Base-by-base conservation (phyloP, 1,140 invertebrate genomes). In the Lepidurus arcticus region DNA sequence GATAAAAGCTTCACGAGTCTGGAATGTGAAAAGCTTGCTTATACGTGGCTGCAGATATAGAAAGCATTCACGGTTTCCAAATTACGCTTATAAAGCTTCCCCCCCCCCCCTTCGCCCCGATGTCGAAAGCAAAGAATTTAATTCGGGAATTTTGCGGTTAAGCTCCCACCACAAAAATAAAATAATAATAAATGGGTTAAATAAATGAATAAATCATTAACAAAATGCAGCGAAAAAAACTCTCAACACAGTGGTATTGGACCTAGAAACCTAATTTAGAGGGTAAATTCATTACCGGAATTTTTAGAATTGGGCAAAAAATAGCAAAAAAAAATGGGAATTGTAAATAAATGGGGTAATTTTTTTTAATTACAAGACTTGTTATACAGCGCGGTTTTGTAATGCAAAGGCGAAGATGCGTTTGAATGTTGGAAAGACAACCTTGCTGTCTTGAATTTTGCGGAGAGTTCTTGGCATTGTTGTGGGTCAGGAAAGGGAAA, bases 1-100 rank as follows among this genome's bases (percentile, higher is more conserved):
- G 53, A 65, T 65, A 65, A 65, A 65, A 65, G 53, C 53, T 21
- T 65, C 53, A 16, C 53, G 53, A 65, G 53, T 65, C 53, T 65
- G 53, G 53, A 65, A 65, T 65, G 53, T 65, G 13, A 21, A 65
- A 65, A 65, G 53, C 21, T 65, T 65, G 53, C 53, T 65, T 65
- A 13, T 65, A 65, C 53, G 16, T 65, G 53, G 13, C 53, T 65
- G n/a, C 16, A 65, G 53, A 65, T 65, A 65, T 13, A 65, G 53
- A 65, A 21, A 65, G 53, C 53, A 21, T 65, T 65, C 53, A 65
- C 53, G 53, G 7, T 65, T 16, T 1, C 53, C 53, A 65, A 65
- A 65, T 65, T 65, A 65, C 53, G 13, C 53, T 13, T 65, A 65
- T 65, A 65, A 65, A 65, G 13, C 9, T 16, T 53, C 11, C 47